Evolutionary conservation across 2,797 vertebrate genomes (phyloP).

Genomic region (Eupleurogrammus muticus): DNA sequence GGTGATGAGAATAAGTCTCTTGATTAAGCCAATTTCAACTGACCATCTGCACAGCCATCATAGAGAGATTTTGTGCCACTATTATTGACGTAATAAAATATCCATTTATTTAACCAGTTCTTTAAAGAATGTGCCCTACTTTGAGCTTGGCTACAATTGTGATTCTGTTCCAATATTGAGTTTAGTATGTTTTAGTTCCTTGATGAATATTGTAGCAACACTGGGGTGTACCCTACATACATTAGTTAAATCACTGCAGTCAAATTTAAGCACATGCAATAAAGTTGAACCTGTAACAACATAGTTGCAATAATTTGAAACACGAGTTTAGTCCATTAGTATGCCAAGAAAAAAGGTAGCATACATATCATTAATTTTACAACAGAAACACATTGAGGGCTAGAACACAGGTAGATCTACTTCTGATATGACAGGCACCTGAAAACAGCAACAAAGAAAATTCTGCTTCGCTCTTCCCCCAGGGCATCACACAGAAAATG

Average conservation of each 20-base stretch:
- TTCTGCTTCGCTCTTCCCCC: conserved; percentile 51
- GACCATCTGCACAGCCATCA: conserved; percentile 69
- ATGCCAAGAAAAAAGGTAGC: conserved; percentile 60
- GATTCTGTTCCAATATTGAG: conserved; percentile 8
- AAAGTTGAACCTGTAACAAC: conserved; percentile 64
- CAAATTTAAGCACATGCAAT: conserved; percentile 64
- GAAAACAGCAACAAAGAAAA: conserved; percentile 68
- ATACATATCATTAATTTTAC: conserved; percentile 71
- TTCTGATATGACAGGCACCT: conserved; percentile 74
- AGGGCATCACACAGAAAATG: conserved; percentile 76
- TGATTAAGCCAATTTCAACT: conserved; percentile 75
- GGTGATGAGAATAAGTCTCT: conserved; percentile 65
- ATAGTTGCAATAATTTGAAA: conserved; percentile 61
- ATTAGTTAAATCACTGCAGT: conserved; percentile 63
- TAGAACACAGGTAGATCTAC: conserved; percentile 59
- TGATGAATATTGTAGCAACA: conserved; percentile 2
- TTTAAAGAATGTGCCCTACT: conserved; percentile 10
- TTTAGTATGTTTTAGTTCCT: not conserved
- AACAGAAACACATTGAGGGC: conserved; percentile 66
- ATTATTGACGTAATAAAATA: conserved; percentile 30
- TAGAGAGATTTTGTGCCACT: conserved; percentile 25
- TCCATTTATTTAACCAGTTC: conserved; percentile 18
- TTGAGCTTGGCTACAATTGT: conserved; percentile 10
- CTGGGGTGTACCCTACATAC: conserved; percentile 31
- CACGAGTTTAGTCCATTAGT: conserved; percentile 74